phyloP scores from a whole-genome alignment of 2,888 invertebrate genomes.

The Trachelus tabidus region DNA sequence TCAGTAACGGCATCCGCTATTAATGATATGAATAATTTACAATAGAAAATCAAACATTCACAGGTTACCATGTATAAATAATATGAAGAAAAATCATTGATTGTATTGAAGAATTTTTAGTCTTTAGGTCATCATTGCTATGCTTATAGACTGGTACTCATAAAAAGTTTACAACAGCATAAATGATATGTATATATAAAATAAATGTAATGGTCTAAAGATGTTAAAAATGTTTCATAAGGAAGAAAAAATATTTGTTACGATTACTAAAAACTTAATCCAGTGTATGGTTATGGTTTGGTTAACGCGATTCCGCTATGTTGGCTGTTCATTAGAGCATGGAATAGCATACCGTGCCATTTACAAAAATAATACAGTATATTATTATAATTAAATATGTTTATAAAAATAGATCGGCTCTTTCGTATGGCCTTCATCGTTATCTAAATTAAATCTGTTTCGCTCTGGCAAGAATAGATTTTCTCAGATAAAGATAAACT shows the following conservation, averaged over 20 bases:
- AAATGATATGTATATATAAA: not conserved
- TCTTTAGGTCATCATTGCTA: not conserved
- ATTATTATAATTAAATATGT: not conserved
- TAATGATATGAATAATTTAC: not conserved
- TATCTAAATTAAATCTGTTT: not conserved
- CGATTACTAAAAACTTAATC: not conserved
- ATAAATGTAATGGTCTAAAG: not conserved
- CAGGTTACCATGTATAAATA: not conserved
- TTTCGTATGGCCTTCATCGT: not conserved
- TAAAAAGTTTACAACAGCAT: not conserved
- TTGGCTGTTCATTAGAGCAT: not conserved
- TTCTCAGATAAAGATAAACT: not conserved
- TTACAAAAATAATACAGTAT: not conserved
- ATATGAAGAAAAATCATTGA: not conserved
- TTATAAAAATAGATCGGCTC: not conserved
- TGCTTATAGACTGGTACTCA: not conserved
- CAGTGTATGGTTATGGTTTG: not conserved
- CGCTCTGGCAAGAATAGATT: not conserved
- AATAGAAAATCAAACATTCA: not conserved
- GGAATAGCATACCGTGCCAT: not conserved
- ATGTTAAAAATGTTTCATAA: not conserved
- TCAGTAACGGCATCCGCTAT: not conserved
- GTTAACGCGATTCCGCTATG: not conserved
- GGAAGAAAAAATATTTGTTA: not conserved
- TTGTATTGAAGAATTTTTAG: not conserved